Base-by-base conservation (phyloP, 2,888 invertebrate genomes). In the Cloeon dipterum region DNA sequence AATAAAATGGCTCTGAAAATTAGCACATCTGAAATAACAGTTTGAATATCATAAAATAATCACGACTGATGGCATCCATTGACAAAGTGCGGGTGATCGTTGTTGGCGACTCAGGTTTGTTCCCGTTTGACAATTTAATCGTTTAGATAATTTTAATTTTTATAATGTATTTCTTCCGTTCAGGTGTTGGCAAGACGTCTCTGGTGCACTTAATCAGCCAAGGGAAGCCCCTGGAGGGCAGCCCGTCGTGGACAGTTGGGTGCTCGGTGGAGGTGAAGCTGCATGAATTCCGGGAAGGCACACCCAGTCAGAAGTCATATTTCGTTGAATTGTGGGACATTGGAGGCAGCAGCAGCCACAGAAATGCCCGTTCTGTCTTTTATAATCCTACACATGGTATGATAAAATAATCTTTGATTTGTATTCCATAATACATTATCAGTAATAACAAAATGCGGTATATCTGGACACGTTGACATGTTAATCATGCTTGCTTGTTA, bases 321-420 rank as follows among this genome's bases (percentile, higher is more conserved):
- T 93, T 91, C 54, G 67, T 96, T 18, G 96, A 98, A 59, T 63
- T 96, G 21, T 98, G 94, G 82, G 98, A 98, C 54, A 73, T 98
- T 37, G 96, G 96, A 4, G 96, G 96, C 2, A 91, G 88, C 43
- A 73, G 81, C 43, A 82, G 75, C 48, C 96, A 98, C 54, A 70
- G 81, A 51, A 91, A 86, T 54, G 79, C 88, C n/a, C 66, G 94
- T 49, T 70, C 76, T 42, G 85, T 94, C 2, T 96, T 96, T 58
- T 94, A 94, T 57, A 77, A 82, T 50, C 79, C 85, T 20, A 79
- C 83, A 40, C 82, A 94, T 62, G 98, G 94, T 65, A 59, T 36
- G 36, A 32, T 34, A 23, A 29, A 10, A 20, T 17, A 29, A 14
- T 7, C 14, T 3, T 10, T n/a, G 8, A 5, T 14, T 29, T 17